Evolutionary conservation across 2,888 invertebrate species (phyloP).

Genomic region (Dendrolimus pini): DNA sequence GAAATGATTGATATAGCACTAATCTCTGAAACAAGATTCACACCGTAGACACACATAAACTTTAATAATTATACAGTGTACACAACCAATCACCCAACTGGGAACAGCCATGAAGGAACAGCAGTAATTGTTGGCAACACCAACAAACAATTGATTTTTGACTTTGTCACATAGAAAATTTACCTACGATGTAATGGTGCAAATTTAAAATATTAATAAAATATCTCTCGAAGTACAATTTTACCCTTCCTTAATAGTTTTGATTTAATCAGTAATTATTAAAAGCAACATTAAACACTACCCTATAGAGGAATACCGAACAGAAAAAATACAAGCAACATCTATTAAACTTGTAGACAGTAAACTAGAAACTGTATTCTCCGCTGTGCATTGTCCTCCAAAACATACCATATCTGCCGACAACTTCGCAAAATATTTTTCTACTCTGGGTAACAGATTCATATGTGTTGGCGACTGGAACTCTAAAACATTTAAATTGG

Average conservation of each 20-base stretch:
- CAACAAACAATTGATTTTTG: no score
- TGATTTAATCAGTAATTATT: slow-evolving; percentile 14
- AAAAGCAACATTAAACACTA: slow-evolving; percentile 15
- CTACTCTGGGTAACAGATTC: slow-evolving; percentile 10
- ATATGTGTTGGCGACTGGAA: slow-evolving; percentile 10
- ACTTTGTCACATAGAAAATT: no score
- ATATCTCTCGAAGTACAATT: no score
- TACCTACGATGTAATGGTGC: no score
- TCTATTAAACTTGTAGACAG: slow-evolving; percentile 1
- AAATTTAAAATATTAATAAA: no score
- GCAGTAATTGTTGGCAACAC: no score
- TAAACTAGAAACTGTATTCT: slow-evolving; percentile 9
- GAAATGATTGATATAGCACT: slow-evolving; percentile 16
- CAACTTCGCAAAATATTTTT: slow-evolving; percentile 11
- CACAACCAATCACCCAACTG: slow-evolving; percentile 15
- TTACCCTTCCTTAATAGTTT: no score
- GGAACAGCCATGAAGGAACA: slow-evolving; percentile 16
- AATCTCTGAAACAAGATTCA: slow-evolving; percentile 19
- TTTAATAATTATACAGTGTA: slow-evolving; percentile 10
- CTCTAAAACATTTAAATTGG: slow-evolving; percentile 7
- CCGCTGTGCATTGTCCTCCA: slow-evolving; percentile 16
- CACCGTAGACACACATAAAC: slow-evolving; percentile 8
- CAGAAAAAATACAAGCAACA: slow-evolving; percentile 13
- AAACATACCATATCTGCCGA: slow-evolving; percentile 10
- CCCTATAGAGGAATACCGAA: slow-evolving; percentile 5